Conservation (phyloP, 35 echinoderm and acorn worm species). For the Ophiothrix spiculata region DNA sequence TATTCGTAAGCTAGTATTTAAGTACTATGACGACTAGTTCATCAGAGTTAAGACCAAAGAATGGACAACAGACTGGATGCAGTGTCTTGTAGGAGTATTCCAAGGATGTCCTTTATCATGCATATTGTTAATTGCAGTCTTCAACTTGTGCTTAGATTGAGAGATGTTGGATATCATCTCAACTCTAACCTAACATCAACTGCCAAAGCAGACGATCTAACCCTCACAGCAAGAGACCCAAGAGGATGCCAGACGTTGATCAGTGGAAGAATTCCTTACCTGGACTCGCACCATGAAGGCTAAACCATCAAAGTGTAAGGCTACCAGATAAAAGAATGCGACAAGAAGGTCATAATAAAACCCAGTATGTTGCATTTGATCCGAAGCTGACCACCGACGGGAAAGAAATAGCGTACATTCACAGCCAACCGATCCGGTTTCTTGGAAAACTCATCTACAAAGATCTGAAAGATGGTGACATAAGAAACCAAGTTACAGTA, state of each 20-base stretch:
- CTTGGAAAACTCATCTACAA: background rate
- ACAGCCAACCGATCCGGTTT: background rate
- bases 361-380: background rate
- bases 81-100: background rate
- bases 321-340: background rate
- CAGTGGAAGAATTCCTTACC: background rate
- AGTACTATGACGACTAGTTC: background rate
- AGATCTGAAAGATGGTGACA: no score
- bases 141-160: background rate
- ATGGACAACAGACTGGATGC: background rate
- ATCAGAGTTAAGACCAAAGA: background rate
- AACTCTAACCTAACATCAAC: background rate
- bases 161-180: background rate
- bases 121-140: no score
- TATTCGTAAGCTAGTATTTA: background rate
- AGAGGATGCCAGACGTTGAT: background rate
- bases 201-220: background rate
- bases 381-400: background rate
- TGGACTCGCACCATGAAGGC: background rate
- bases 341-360: background rate
- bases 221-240: background rate
- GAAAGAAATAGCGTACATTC: background rate
- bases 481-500: background rate
- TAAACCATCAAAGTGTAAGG: background rate
- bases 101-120: no score